Percentiles rank a stretch among this genome's conserved stretches.
Evolutionary conservation across 2,797 vertebrate species (phyloP).

Genomic region (Schizopygopsis malacanthus): DNA sequence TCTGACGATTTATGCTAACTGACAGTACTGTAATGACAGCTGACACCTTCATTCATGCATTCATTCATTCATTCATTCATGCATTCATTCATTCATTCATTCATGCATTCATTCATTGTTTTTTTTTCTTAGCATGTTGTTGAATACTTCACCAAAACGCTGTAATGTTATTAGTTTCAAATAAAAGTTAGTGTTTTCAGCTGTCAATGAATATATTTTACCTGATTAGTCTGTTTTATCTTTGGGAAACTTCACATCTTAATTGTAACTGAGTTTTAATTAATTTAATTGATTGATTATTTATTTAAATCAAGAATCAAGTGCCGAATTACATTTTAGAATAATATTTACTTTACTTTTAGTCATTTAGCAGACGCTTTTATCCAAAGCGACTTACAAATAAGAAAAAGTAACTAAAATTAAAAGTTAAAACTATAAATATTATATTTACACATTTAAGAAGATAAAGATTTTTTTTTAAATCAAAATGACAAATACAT

Average conservation of each 20-base stretch:
- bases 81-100: neutral
- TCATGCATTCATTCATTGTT: neutral
- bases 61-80: neutral
- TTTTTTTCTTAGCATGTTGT: neutral
- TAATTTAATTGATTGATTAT: neutral
- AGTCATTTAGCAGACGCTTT: too few relatives aligned
- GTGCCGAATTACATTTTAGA: neutral
- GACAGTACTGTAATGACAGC: neutral
- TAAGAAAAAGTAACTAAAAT: too few relatives aligned
- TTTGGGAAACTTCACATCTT: neutral
- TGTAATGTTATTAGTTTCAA: neutral
- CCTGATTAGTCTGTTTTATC: neutral
- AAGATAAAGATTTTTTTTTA: too few relatives aligned
- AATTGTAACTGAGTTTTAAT: neutral
- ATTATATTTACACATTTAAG: too few relatives aligned
- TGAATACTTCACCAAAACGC: neutral
- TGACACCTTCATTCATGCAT: neutral
- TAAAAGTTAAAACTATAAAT: too few relatives aligned
- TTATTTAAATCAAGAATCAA: neutral
- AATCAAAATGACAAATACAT: too few relatives aligned
- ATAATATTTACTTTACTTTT: neutral
- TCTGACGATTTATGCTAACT: neutral
- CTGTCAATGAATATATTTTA: neutral
- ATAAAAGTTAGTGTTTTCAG: neutral
- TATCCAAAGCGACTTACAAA: too few relatives aligned